Evolutionary conservation across 2,888 invertebrate genomes (phyloP).

Genomic region (Tridacna gigas): DNA sequence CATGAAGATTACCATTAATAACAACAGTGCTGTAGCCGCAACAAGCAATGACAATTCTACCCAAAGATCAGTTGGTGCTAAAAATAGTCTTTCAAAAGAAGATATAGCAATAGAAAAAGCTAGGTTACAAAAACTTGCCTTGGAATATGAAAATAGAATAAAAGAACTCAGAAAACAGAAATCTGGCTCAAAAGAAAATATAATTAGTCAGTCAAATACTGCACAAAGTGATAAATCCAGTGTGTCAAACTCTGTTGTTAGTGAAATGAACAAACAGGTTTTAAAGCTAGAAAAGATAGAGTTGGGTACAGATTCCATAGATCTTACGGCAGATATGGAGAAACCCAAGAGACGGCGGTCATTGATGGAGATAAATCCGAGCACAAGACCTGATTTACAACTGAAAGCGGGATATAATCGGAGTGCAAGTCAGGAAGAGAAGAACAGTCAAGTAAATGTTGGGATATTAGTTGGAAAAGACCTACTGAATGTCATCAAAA

Average conservation of each 20-base stretch:
- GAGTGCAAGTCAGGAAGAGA: slow-evolving; percentile 29
- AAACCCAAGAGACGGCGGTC: slow-evolving; percentile 65
- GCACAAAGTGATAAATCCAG: not conserved
- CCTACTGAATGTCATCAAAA: slow-evolving; percentile 38
- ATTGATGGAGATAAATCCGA: slow-evolving; percentile 72
- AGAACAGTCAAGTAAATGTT: slow-evolving; percentile 37
- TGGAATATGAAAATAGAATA: slow-evolving; percentile 73
- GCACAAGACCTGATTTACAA: slow-evolving; percentile 72
- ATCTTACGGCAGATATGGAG: slow-evolving; percentile 50
- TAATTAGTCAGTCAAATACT: not conserved
- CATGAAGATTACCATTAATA: slow-evolving; percentile 37
- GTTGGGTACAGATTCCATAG: slow-evolving; percentile 46
- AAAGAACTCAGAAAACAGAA: slow-evolving; percentile 62
- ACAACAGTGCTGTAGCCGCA: slow-evolving; percentile 11
- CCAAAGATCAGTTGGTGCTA: not conserved
- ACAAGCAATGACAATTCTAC: not conserved
- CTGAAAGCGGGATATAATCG: slow-evolving; percentile 31
- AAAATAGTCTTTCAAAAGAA: not conserved
- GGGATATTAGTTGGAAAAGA: slow-evolving; percentile 53
- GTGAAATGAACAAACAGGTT: slow-evolving; percentile 35
- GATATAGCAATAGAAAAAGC: slow-evolving; percentile 70
- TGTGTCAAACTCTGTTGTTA: slow-evolving; percentile 2
- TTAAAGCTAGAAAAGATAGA: slow-evolving; percentile 55
- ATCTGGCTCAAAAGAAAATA: slow-evolving; percentile 4
- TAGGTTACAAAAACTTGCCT: slow-evolving; percentile 70